Conservation (phyloP, 64 coral and sea anemone genomes). For the Dendronephthya gigantea region DNA sequence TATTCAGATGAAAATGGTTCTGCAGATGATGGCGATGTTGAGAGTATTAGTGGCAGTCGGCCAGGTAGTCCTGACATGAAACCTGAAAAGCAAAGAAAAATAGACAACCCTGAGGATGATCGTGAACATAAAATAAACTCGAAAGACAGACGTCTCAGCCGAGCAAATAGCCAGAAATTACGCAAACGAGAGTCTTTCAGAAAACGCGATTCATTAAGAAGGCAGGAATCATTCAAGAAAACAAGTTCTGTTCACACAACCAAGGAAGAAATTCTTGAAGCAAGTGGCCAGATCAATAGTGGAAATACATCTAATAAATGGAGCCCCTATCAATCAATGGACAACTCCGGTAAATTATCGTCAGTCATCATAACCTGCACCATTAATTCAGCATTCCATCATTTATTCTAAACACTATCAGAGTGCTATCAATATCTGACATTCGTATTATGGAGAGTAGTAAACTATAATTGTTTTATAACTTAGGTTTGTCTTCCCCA, state of each 20-base stretch:
- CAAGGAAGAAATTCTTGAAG: not conserved
- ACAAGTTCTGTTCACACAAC: not conserved
- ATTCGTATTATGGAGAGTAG: too few relatives aligned
- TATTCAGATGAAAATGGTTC: constrained; percentile 78
- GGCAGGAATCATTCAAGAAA: not conserved
- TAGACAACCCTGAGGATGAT: not conserved
- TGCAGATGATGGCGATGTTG: constrained; percentile 59
- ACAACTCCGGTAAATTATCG: not conserved
- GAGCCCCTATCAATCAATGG: not conserved
- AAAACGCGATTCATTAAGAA: not conserved
- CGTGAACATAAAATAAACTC: not conserved
- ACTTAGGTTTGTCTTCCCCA: constrained; percentile 54
- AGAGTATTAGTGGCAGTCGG: constrained; percentile 67
- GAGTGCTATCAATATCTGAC: too few relatives aligned
- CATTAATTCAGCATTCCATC: not conserved
- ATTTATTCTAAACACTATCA: not conserved
- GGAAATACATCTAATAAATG: not conserved
- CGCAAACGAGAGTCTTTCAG: not conserved
- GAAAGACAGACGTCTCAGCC: not conserved
- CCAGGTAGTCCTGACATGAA: constrained; percentile 52
- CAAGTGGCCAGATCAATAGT: not conserved
- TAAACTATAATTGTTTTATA: not conserved
- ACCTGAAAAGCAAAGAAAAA: constrained; percentile 33
- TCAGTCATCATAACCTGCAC: too few relatives aligned
- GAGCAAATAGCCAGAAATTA: not conserved